These are phyloP conservation scores for Porphyrio hochstetteri DNA, from an alignment of 2,113 vertebrate genomes.

Conservation along the genomic window DNA sequence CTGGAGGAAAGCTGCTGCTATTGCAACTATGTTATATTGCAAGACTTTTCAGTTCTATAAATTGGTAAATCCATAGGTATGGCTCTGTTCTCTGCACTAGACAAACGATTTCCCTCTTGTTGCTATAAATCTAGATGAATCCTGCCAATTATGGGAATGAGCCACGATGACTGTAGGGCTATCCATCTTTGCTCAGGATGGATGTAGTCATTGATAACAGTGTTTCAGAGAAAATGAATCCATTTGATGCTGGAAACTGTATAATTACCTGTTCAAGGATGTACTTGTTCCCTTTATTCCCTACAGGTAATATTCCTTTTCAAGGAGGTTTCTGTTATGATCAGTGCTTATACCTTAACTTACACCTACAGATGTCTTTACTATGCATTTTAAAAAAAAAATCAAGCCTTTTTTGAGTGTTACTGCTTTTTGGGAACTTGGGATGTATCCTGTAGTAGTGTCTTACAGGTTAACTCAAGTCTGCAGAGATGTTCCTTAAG, in stretches of 20 bases:
- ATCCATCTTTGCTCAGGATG: neutral
- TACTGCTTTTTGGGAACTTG: neutral
- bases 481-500: neutral
- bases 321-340: neutral
- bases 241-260: neutral
- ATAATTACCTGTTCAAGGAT: neutral
- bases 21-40: neutral
- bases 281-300: neutral
- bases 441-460: accelerated
- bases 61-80: neutral
- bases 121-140: neutral
- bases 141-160: neutral
- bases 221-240: neutral
- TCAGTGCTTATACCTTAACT: neutral
- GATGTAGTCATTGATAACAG: neutral
- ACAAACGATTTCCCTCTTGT: neutral
- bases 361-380: neutral
- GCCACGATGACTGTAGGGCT: neutral
- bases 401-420: neutral
- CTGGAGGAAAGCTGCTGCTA: neutral
- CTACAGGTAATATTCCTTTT: neutral
- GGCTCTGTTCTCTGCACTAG: neutral
- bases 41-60: neutral
- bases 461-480: neutral
- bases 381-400: too few species aligned